Conservation (phyloP, 2,113 vertebrate genomes). For the Podarcis muralis region DNA sequence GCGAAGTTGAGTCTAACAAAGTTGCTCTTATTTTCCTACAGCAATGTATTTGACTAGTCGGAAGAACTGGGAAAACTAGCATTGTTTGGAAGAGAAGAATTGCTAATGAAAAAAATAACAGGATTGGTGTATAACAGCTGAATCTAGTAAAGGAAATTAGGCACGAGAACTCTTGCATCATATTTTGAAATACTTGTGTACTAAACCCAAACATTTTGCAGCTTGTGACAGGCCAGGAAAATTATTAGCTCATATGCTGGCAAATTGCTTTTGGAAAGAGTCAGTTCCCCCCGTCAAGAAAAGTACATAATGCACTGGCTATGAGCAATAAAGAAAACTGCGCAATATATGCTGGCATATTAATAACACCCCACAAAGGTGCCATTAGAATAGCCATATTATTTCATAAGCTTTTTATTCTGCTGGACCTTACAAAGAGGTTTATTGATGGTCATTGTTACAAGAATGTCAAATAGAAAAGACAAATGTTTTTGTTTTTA, state of each 20-base stretch:
- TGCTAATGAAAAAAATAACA: not conserved
- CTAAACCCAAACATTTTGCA: not conserved
- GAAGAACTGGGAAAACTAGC: not conserved
- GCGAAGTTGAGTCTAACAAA: too few relatives aligned
- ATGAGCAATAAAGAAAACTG: not conserved
- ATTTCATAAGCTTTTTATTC: not conserved
- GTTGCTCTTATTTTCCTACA: not conserved
- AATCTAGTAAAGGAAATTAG: not conserved
- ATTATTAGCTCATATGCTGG: conserved; percentile 5
- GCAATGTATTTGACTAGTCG: not conserved
- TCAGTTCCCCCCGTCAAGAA: not conserved
- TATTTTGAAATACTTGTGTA: not conserved
- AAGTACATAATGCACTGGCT: not conserved
- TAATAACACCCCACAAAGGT: not conserved
- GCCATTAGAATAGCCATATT: not conserved
- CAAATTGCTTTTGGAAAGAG: not conserved
- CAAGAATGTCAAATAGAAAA: not conserved
- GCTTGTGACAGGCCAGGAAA: not conserved
- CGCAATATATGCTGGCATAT: too few relatives aligned
- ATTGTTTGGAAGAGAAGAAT: not conserved
- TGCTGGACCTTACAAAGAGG: not conserved
- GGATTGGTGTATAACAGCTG: not conserved
- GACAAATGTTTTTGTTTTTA: not conserved
- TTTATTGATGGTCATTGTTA: not conserved
- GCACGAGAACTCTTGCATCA: not conserved